phyloP scores from a whole-genome alignment of 2,888 invertebrate species.

The Phengaris alcon region DNA sequence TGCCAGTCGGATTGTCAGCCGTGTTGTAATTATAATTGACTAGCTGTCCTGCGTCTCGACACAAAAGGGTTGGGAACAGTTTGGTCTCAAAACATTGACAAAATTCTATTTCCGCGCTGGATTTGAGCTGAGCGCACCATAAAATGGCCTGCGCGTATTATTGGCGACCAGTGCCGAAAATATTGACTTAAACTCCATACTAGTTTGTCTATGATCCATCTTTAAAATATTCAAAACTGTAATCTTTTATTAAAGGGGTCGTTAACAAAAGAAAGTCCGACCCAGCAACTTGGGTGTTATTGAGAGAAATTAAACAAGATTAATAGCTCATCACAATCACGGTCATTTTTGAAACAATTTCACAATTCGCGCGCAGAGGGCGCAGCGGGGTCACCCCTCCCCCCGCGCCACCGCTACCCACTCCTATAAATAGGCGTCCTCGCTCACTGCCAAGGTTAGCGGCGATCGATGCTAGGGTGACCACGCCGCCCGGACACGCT shows the following conservation, averaged over 20 bases:
- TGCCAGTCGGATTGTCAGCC: too few relatives aligned
- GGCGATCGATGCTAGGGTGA: constrained; percentile 44
- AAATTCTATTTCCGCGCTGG: too few relatives aligned
- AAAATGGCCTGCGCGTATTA: too few relatives aligned
- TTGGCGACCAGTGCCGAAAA: too few relatives aligned
- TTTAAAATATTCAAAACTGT: too few relatives aligned
- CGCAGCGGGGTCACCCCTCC: constrained; percentile 30
- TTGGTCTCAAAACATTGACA: too few relatives aligned
- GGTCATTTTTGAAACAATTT: background rate
- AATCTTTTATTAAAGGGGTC: background rate
- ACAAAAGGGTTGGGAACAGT: too few relatives aligned
- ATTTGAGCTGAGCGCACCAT: too few relatives aligned
- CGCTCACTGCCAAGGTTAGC: constrained; percentile 67
- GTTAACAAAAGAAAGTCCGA: background rate
- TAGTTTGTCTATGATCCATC: too few relatives aligned
- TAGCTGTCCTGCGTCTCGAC: too few relatives aligned
- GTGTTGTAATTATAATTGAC: too few relatives aligned
- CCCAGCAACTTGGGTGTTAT: background rate
- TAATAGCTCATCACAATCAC: background rate
- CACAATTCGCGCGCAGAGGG: constrained; percentile 21
- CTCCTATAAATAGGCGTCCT: constrained; percentile 61
- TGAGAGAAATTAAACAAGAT: constrained; percentile 1
- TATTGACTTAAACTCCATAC: too few relatives aligned
- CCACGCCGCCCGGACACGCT: constrained; percentile 29
- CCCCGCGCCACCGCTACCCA: constrained; percentile 32